Percentiles rank a stretch among this genome's conserved stretches.
Conservation (phyloP, 1,140 invertebrate genomes). For the Drosophila nebulosa region DNA sequence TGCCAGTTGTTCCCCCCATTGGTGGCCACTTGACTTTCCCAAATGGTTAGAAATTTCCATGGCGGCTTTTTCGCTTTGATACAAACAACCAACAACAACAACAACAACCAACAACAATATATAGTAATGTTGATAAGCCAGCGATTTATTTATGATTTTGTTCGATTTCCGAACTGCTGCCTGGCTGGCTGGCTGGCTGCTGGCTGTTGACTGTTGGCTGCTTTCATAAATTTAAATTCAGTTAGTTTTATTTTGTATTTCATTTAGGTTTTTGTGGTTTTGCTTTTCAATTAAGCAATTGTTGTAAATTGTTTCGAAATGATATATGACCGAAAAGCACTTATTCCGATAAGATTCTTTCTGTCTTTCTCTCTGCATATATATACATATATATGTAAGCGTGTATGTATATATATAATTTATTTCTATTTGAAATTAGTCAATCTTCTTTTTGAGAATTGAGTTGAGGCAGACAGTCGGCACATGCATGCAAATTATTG, state of each 20-base stretch:
- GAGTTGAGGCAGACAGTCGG: slow-evolving; percentile 3
- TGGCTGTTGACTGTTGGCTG: slow-evolving; percentile 29
- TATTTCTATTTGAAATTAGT: slow-evolving; percentile 50
- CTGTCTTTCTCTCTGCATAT: neutral
- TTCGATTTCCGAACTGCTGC: slow-evolving; percentile 49
- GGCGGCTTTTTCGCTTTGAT: slow-evolving; percentile 66
- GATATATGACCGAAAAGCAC: slow-evolving; percentile 55
- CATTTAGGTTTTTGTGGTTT: neutral
- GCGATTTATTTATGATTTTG: slow-evolving; percentile 76
- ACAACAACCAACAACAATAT: neutral
- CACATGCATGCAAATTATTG: slow-evolving; percentile 74
- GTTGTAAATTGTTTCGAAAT: slow-evolving; percentile 72
- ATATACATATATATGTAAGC: neutral
- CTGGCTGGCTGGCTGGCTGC: neutral
- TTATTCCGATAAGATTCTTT: slow-evolving; percentile 14
- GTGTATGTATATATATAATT: neutral
- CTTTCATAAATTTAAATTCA: slow-evolving; percentile 76
- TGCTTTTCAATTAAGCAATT: slow-evolving; percentile 74
- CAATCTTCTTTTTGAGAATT: slow-evolving; percentile 51
- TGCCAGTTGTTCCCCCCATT: no score
- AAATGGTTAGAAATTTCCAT: slow-evolving; percentile 31
- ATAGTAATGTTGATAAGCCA: slow-evolving; percentile 56
- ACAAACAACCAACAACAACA: slow-evolving; percentile 15
- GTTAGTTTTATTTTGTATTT: neutral
- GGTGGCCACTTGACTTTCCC: slow-evolving; percentile 44